Percentiles rank a stretch among this genome's conserved stretches.
Evolutionary conservation across 2,888 invertebrate genomes (phyloP).

Genomic region (Sussaba pulchella): DNA sequence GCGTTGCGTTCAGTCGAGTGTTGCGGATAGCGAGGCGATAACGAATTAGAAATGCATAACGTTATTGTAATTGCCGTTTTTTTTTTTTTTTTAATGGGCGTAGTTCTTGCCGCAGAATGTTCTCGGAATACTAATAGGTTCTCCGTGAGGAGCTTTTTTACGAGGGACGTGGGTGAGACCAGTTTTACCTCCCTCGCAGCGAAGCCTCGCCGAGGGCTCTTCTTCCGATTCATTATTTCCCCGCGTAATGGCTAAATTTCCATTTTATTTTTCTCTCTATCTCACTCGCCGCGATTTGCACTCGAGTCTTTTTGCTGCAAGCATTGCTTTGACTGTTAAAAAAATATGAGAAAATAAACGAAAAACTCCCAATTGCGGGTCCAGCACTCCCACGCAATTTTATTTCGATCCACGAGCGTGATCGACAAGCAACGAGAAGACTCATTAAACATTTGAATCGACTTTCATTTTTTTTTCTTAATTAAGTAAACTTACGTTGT

Average conservation of each 20-base stretch:
- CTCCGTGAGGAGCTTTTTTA: constrained; percentile 6
- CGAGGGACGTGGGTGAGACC: neutral
- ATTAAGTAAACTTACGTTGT: no score
- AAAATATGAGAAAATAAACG: no score
- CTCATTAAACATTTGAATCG: constrained; percentile 13
- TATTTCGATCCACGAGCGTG: no score
- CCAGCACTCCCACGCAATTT: constrained; percentile 7
- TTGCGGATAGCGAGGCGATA: constrained; percentile 27
- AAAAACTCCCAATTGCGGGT: neutral
- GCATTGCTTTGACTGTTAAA: constrained; percentile 33
- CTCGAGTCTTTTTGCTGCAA: neutral
- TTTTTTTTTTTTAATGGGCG: constrained; percentile 53
- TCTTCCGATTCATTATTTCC: constrained; percentile 56
- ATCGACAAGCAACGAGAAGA: constrained; percentile 25
- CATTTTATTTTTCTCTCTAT: constrained; percentile 51
- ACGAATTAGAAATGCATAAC: constrained; percentile 69
- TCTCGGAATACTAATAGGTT: constrained; percentile 57
- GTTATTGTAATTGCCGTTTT: constrained; percentile 67
- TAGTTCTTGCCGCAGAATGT: constrained; percentile 47
- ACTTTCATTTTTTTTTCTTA: constrained; percentile 12
- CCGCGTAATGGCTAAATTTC: constrained; percentile 56
- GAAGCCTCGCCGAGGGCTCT: constrained; percentile 16
- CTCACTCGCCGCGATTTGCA: neutral
- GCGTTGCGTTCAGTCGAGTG: constrained; percentile 1
- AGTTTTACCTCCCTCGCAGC: constrained; percentile 13